A percentile compares a stretch with the other conserved stretches of the same genome.
phyloP scores from a whole-genome alignment of 2,113 vertebrate species.

The Nettapus auritus region DNA sequence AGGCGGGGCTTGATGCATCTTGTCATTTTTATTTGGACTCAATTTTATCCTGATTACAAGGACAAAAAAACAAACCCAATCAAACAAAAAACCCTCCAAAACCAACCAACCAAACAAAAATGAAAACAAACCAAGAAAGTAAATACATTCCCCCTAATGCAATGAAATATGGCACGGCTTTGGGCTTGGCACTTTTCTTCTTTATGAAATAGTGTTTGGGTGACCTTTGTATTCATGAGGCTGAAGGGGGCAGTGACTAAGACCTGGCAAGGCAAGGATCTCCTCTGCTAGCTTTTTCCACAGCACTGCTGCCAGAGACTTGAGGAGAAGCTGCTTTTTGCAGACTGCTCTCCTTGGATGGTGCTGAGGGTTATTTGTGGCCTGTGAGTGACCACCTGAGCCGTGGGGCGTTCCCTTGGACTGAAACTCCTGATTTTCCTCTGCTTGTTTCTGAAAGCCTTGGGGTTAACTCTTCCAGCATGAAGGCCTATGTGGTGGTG shows the following conservation, averaged over 20 bases:
- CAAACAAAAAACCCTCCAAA: too few species aligned
- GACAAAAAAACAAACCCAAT: not conserved
- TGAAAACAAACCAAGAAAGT: not conserved
- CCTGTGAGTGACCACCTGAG: not conserved
- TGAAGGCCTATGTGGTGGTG: accelerated
- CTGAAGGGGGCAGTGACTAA: not conserved
- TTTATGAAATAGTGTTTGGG: not conserved
- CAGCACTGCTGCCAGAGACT: not conserved
- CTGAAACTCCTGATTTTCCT: not conserved
- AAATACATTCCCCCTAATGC: not conserved
- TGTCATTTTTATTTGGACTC: not conserved
- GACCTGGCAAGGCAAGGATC: not conserved
- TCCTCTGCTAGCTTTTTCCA: not conserved
- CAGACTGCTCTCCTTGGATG: not conserved
- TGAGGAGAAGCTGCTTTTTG: not conserved
- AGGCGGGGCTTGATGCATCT: not conserved
- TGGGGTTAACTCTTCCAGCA: not conserved
- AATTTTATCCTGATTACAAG: not conserved
- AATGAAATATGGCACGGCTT: not conserved
- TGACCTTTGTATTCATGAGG: not conserved
- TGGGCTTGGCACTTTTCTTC: not conserved
- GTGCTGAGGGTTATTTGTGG: not conserved
- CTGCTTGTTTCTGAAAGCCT: not conserved
- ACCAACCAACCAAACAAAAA: not conserved
- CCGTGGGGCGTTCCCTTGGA: not conserved